phyloP scores from a whole-genome alignment of 2,797 vertebrate genomes.

The Diglossa cyanea region DNA sequence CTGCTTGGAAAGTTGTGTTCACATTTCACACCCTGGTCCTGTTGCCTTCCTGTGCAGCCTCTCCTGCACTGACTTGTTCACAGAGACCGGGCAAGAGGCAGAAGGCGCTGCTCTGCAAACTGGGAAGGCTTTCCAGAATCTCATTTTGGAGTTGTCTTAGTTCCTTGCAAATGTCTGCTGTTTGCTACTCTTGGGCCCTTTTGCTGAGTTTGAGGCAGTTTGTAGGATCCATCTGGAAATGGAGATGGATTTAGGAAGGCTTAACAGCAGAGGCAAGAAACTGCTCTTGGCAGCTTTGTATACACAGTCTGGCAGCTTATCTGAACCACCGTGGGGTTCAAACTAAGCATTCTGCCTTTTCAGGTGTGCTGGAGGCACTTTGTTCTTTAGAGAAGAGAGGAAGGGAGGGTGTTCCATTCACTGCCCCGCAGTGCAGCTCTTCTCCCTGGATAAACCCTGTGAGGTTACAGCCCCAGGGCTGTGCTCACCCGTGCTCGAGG shows the following conservation, averaged over 20 bases:
- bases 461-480: background rate
- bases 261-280: background rate
- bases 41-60: fast-evolving
- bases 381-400: background rate
- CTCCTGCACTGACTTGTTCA: background rate
- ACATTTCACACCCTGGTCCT: fast-evolving
- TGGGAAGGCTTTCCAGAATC: background rate
- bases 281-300: background rate
- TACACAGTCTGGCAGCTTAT: background rate
- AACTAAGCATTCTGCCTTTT: background rate
- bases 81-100: background rate
- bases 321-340: background rate
- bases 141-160: background rate
- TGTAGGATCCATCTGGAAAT: background rate
- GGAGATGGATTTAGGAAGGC: background rate
- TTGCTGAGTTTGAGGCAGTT: background rate
- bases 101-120: background rate
- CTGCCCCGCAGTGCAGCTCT: fast-evolving
- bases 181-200: background rate
- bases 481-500: fast-evolving
- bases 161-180: background rate
- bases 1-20: background rate
- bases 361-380: background rate
- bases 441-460: background rate
- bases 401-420: background rate